Conservation (phyloP, 2,797 vertebrate species). For the Myioborus miniatus region DNA sequence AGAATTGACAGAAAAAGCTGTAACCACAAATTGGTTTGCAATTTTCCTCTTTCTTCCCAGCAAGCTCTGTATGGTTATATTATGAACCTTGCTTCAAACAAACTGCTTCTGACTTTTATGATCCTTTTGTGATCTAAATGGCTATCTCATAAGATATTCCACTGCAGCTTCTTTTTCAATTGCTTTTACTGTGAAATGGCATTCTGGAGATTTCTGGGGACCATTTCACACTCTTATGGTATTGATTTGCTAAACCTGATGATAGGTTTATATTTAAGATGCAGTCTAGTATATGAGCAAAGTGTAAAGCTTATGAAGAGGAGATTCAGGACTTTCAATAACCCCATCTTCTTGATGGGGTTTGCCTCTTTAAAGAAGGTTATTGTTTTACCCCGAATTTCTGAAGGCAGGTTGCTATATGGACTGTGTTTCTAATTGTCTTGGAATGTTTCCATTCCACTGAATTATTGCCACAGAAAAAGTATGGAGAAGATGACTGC, state of each 20-base stretch:
- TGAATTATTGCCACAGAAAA: conserved; percentile 12
- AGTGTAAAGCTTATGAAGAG: conserved; percentile 64
- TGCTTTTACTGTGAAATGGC: conserved; percentile 79
- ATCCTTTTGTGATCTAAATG: conserved; percentile 83
- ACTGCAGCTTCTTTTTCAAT: conserved; percentile 76
- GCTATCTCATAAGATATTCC: conserved; percentile 81
- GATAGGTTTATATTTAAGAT: conserved; percentile 78
- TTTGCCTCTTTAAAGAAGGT: conserved; percentile 3
- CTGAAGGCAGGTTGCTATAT: conserved; percentile 28
- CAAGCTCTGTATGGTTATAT: conserved; percentile 76
- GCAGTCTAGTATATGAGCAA: conserved; percentile 59
- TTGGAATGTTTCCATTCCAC: conserved; percentile 43
- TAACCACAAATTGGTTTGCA: conserved; percentile 81
- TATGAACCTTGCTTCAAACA: conserved; percentile 80
- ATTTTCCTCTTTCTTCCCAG: conserved; percentile 76
- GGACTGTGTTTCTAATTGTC: conserved; percentile 37
- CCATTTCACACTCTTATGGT: conserved; percentile 74
- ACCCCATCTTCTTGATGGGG: conserved; percentile 21
- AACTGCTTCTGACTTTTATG: conserved; percentile 82
- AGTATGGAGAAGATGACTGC: conserved; percentile 4
- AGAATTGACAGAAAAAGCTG: conserved; percentile 78
- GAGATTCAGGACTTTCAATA: conserved; percentile 54
- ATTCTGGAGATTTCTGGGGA: conserved; percentile 78
- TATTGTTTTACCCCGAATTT: neutral
- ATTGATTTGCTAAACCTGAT: conserved; percentile 79